These are phyloP conservation scores for Drosophila baimaii DNA, from an alignment of 1,140 invertebrate species.

Conservation along the genomic window DNA sequence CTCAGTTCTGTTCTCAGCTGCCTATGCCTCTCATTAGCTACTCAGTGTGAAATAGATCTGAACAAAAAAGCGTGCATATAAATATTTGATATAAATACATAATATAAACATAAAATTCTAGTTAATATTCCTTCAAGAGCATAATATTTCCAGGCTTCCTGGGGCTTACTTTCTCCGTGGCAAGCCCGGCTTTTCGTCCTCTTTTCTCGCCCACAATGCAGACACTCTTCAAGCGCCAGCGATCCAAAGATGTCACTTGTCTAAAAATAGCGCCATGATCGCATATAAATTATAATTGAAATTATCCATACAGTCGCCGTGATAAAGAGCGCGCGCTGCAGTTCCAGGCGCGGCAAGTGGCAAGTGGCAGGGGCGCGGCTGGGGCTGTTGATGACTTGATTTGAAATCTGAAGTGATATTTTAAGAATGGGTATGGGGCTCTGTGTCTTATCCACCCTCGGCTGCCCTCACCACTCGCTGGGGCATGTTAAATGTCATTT, in stretches of 20 bases:
- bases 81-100: no score
- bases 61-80: no score
- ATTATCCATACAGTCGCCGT: constrained; percentile 55
- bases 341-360: constrained; percentile 8
- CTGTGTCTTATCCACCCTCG: constrained; percentile 22
- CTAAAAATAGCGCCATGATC: constrained; percentile 72
- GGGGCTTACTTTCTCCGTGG: no score
- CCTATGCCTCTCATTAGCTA: no score
- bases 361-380: constrained; percentile 3
- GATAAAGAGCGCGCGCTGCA: constrained; percentile 31
- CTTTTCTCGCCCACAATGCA: no score
- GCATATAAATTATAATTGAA: constrained; percentile 82
- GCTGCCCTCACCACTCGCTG: no score
- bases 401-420: constrained; percentile 81
- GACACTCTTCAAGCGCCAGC: neutral
- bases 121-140: no score
- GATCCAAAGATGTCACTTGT: constrained; percentile 32
- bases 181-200: no score
- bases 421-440: constrained; percentile 63
- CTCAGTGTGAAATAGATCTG: no score
- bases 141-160: no score
- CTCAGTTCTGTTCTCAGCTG: no score
- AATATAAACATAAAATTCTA: no score
- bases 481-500: constrained; percentile 83
- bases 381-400: constrained; percentile 75